Base-by-base conservation (phyloP, 2,888 invertebrate species). In the Trachelus troglodyta region DNA sequence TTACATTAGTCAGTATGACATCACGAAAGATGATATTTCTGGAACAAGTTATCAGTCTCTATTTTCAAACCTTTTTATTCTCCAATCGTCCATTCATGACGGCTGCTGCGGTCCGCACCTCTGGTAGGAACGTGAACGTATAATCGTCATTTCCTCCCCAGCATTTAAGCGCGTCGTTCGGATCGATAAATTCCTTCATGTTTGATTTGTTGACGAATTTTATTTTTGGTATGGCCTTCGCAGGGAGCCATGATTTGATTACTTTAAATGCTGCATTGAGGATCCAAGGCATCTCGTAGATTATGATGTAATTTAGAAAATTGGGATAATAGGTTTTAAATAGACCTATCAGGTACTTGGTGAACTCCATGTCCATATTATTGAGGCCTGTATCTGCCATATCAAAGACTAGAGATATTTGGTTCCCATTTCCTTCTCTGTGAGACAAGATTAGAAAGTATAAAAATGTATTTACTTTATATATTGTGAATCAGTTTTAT, bases 281-380 rank as follows among this genome's bases (percentile, higher is more conserved):
- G 1, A 98, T 94, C 98, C 98, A 98, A 0, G 98, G 97, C 96
- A 98, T 97, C 90, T 98, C 98, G 90, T 94, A 97, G 77, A 98
- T 96, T 68, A 98, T 92, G 83, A 98, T 97, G 89, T 97, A 97
- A 87, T 97, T 98, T 81, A 97, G 92, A 87, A 96, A 95, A 90
- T 94, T 94, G 0, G 98, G 98, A 92, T 98, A 98, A 89, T 98
- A 98, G 33, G 94, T 92, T 90, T 98, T 98, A 89, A 98, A 97
- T 34, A 97, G 93, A 34, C 94, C 95, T 83, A 98, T 97, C 81
- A 98, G 92, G 88, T 96, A 97, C 89, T 96, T 97, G 0, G 96
- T 96, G 79, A 98, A 94, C 37, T 98, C 98, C 95, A 98, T 95
- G 89, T 99, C 98, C 94, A 98, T 94, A 87, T 98, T 97, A 12